Evolutionary conservation across 2,888 invertebrate genomes (phyloP), one percentile per base, ranked within the genome.

Genomic region (Muschampia plurimacula): DNA sequence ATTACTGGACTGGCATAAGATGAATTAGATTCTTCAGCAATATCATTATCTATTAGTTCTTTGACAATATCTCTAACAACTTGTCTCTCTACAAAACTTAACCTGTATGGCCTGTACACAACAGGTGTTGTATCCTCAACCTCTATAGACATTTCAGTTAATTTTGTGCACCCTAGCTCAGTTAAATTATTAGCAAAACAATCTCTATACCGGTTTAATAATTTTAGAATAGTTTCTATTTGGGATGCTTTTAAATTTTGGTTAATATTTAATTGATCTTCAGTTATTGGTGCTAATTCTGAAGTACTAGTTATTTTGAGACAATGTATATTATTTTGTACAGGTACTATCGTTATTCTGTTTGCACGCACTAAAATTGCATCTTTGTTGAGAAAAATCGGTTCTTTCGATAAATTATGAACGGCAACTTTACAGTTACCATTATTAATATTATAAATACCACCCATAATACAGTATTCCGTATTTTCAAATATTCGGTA

Each of bases 131-230:
- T 49, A 32, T 65, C 65, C 8, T 44, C 32, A 2, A 65, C 8
- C 13, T 65, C 49, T 32, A 65, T 65, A n/a, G 32, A 9, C 65
- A 65, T 65, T 49, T 65, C 65, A 2, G 44, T 28, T 32, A 65
- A 7, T 8, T 44, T 49, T n/a, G 65, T 65, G 5, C 44, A 44
- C 6, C 65, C 65, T 32, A 65, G 8, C 6, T 65, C 63, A 0
- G 63, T 8, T 13, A 64, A 28, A 28, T 64, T 44, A 4, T 44
- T 1, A 1, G 63, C 63, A 64, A 64, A 64, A 28, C 60, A 60
- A 13, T 36, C 60, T 60, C 60, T 36, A 36, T 60, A 36, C 0
- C 36, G 6, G 13, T 60, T 60, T 2, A 60, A 13, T 36, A 60
- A n/a, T n/a, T 60, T 36, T 0, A 60, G 10, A n/a, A 60, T n/a